Conservation (phyloP, 2,888 invertebrate genomes). For the Torymus aiolomorphi region DNA sequence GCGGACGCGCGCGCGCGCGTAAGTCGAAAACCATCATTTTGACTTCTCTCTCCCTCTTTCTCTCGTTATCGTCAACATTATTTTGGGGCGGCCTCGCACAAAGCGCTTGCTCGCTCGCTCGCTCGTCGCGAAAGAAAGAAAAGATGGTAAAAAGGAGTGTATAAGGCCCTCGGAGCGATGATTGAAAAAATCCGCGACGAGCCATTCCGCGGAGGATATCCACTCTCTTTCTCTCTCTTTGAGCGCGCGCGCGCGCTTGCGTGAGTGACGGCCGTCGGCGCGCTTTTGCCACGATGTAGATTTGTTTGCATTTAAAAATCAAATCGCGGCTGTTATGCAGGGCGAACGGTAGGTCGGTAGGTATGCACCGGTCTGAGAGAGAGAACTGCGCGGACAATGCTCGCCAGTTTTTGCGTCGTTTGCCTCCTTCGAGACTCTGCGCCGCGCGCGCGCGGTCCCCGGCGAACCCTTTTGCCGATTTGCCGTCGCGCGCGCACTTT, state of each 20-base stretch:
- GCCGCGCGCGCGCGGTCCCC: neutral
- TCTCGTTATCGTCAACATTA: constrained; percentile 54
- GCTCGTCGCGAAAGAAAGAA: neutral
- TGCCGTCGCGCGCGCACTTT: constrained; percentile 48
- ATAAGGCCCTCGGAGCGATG: constrained; percentile 57
- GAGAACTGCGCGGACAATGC: constrained; percentile 68
- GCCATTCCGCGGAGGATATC: constrained; percentile 55
- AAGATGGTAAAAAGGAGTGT: constrained; percentile 26
- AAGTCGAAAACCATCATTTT: constrained; percentile 51
- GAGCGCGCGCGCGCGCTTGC: neutral
- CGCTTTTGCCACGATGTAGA: constrained; percentile 75
- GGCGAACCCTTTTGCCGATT: constrained; percentile 51
- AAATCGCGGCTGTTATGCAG: constrained; percentile 65
- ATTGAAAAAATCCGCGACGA: constrained; percentile 67
- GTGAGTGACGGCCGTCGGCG: constrained; percentile 70
- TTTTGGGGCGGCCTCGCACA: constrained; percentile 26
- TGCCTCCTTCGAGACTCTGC: constrained; percentile 66
- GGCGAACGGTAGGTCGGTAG: constrained; percentile 65
- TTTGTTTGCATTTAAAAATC: constrained; percentile 76
- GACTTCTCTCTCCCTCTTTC: constrained; percentile 21
- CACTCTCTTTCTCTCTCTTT: neutral
- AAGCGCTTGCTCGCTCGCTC: too few relatives aligned
- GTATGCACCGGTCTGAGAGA: constrained; percentile 62
- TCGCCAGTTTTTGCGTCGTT: constrained; percentile 74
- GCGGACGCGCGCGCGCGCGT: neutral